Evolutionary conservation across 1,140 invertebrate species (phyloP).

Genomic region (Pseudomyrmex concolor): DNA sequence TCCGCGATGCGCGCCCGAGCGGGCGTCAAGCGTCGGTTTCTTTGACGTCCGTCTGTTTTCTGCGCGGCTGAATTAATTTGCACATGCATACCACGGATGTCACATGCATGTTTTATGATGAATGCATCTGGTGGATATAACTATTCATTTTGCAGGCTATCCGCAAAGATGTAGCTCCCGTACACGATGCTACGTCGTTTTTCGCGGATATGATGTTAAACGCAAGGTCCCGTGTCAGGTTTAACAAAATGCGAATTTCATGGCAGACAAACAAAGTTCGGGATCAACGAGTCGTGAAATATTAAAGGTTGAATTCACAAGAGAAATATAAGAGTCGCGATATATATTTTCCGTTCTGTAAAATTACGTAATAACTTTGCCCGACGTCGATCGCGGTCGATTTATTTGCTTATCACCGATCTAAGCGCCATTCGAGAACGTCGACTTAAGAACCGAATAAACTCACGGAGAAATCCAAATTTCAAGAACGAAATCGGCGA

Average conservation of each 20-base stretch:
- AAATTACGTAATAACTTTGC: conserved; percentile 19
- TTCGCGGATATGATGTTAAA: conserved; percentile 23
- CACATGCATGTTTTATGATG: conserved; percentile 40
- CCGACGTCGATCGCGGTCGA: background rate
- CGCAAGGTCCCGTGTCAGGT: background rate
- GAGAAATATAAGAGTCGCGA: background rate
- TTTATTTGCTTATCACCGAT: conserved; percentile 17
- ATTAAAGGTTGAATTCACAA: background rate
- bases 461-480: conserved; percentile 13
- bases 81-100: conserved; percentile 4
- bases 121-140: conserved; percentile 18
- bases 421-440: background rate
- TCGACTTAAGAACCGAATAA: conserved; percentile 18
- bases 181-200: background rate
- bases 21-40: background rate
- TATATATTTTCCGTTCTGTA: background rate
- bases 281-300: conserved; percentile 14
- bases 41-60: conserved; percentile 22
- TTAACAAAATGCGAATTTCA: conserved; percentile 39
- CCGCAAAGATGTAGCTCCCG: conserved; percentile 17
- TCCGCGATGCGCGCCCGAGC: background rate
- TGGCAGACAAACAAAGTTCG: conserved; percentile 3
- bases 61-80: conserved; percentile 44
- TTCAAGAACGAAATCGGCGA: conserved; percentile 22
- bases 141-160: conserved; percentile 22